Base-by-base conservation (phyloP, 2,797 vertebrate species). In the Acipenser ruthenus region DNA sequence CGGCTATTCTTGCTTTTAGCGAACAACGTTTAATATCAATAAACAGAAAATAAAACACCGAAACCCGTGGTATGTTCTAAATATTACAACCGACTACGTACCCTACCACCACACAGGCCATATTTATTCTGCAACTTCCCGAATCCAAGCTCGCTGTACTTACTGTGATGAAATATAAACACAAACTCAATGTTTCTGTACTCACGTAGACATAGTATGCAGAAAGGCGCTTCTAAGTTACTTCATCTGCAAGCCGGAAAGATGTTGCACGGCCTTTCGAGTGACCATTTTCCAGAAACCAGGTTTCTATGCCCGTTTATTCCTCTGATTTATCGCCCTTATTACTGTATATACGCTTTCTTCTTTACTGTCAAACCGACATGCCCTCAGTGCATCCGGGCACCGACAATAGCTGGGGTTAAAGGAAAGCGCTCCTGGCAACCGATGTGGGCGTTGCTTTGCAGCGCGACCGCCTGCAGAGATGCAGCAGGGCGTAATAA, bases 231-330 rank as follows among this genome's bases (percentile, higher is more conserved):
- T 64, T 11, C 53, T 62, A 68, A 62, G 71, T 60, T 56, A 61
- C 61, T 50, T 68, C 60, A 63, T n/a, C 51, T 58, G 55, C n/a
- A 12, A 11, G 49, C 15, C 23, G 47, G 65, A 50, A 47, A 52
- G 69, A 23, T 65, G 47, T 23, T 56, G 55, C 49, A 64, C 47
- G 58, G 37, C 62, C 59, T 64, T 49, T 18, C 18, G 52, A 8
- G 48, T 55, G n/a, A 70, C 64, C 70, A 78, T 79, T 50, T 66
- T 72, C 62, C 63, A 63, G n/a, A 64, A 13, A 49, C 62, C 55
- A n/a, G 18, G 12, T 51, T 49, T 7, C 13, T 6, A 6, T 49
- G 59, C 12, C 11, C 49, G 50, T 10, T 50, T n/a, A 15, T 47
- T 7, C 65, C 10, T 58, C 23, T 37, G 12, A 11, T 48, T 13